Evolutionary conservation across 2,888 invertebrate genomes (phyloP), one percentile per base, ranked within the genome.

Genomic region (Drosophila colorata): DNA sequence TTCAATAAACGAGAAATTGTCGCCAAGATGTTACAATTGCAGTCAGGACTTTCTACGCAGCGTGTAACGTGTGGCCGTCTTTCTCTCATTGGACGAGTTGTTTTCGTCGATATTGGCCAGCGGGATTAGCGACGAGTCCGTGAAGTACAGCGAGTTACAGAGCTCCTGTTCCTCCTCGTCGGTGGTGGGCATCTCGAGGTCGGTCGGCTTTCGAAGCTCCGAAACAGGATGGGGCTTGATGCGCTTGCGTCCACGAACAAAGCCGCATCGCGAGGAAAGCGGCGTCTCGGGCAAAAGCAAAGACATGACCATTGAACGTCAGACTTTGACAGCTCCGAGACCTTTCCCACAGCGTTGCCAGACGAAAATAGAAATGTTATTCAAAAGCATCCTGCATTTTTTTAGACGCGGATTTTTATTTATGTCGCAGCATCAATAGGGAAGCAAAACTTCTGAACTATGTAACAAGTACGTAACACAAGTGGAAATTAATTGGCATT

Each of bases 1-100:
- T 64, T 66, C 46, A 69, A 85, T 74, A 65, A 75, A 78, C 61
- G 47, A 60, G 18, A 23, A 31, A 18, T 35, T 31, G 20, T 28
- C 46, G 47, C 18, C 48, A 47, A 40, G 2, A 11, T 11, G 1
- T 18, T 1, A 25, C 8, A 59, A 47, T 18, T 23, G 20, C 28
- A 38, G 20, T 28, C 14, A 48, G 11, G n/a, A 33, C 14, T 11
- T 37, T n/a, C 9, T 16, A 11, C 51, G 51, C 2, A 20, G 23
- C 16, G 5, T 0, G 20, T 55, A 55, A 9, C 33, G 18, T 5
- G n/a, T 18, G 23, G 0, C 4, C 2, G n/a, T 0, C n/a, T 13
- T 44, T 18, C 28, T 28, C 7, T 31, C 37, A 9, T 18, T 20
- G 25, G 1, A 14, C 11, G 14, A 28, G 40, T n/a, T n/a, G 13